Evolutionary conservation across 35 echinoderm and acorn worm species (phyloP).

Genomic region (Ptychodera flava): DNA sequence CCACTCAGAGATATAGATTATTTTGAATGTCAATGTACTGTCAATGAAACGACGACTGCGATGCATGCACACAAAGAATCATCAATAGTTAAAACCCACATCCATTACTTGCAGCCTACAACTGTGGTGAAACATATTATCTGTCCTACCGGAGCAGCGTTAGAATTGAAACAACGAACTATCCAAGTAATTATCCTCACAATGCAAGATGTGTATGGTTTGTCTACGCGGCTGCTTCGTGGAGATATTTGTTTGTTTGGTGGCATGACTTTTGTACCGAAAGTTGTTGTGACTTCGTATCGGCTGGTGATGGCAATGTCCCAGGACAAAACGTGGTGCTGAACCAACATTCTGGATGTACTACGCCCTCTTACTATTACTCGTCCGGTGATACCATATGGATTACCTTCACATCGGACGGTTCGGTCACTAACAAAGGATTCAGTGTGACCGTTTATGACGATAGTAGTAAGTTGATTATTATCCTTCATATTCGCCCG

Average conservation of each 20-base stretch:
- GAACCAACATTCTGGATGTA: neutral
- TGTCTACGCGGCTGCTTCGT: neutral
- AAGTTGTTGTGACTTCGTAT: neutral
- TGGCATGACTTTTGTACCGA: neutral
- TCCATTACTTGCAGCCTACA: too few relatives aligned
- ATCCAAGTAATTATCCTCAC: neutral
- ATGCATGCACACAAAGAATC: too few relatives aligned
- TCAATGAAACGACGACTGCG: too few relatives aligned
- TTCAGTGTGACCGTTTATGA: neutral
- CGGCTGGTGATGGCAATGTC: neutral
- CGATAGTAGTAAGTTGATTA: too few relatives aligned
- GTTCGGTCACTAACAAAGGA: neutral
- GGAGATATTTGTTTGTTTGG: neutral
- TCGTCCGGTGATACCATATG: neutral
- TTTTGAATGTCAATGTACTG: too few relatives aligned
- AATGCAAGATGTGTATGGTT: neutral
- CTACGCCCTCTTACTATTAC: neutral
- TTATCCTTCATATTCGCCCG: too few relatives aligned
- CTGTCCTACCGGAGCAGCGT: neutral
- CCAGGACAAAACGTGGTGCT: neutral
- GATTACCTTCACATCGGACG: neutral
- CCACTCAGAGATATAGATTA: too few relatives aligned
- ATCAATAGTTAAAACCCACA: too few relatives aligned
- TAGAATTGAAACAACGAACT: neutral
- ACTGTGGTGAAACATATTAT: neutral